Conservation (phyloP, 2,113 vertebrate genomes). For the Cricetomys ansorgei region DNA sequence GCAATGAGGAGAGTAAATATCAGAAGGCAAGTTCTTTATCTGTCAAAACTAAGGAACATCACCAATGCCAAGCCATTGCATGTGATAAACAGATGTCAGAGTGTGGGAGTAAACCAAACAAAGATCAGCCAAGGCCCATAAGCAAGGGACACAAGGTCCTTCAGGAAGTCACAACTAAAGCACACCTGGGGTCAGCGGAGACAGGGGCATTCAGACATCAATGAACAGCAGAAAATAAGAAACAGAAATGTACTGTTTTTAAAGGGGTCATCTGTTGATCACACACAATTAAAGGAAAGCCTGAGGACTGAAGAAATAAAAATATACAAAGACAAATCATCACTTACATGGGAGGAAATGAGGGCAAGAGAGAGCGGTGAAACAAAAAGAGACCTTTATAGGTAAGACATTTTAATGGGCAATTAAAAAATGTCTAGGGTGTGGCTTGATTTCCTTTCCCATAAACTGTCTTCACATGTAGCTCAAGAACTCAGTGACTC, state of each 20-base stretch:
- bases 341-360: not conserved
- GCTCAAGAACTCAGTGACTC: not conserved
- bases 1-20: conserved; percentile 28
- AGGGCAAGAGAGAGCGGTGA: not conserved
- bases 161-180: not conserved
- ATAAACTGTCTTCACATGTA: not conserved
- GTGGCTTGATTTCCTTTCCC: not conserved
- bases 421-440: not conserved
- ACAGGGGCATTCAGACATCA: not conserved
- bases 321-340: not conserved
- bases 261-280: not conserved
- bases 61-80: not conserved
- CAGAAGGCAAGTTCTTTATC: conserved; percentile 15
- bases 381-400: not conserved
- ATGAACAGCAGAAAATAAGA: not conserved
- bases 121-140: not conserved
- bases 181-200: not conserved
- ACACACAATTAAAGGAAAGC: not conserved
- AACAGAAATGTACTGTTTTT: not conserved
- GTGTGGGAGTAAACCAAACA: not conserved
- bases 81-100: conserved; percentile 41
- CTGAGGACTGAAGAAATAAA: not conserved
- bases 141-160: not conserved
- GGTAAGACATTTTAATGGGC: not conserved
- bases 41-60: not conserved